These are phyloP conservation scores for Sthenelais limicola DNA, from an alignment of 2,888 invertebrate genomes.

Conservation along the genomic window DNA sequence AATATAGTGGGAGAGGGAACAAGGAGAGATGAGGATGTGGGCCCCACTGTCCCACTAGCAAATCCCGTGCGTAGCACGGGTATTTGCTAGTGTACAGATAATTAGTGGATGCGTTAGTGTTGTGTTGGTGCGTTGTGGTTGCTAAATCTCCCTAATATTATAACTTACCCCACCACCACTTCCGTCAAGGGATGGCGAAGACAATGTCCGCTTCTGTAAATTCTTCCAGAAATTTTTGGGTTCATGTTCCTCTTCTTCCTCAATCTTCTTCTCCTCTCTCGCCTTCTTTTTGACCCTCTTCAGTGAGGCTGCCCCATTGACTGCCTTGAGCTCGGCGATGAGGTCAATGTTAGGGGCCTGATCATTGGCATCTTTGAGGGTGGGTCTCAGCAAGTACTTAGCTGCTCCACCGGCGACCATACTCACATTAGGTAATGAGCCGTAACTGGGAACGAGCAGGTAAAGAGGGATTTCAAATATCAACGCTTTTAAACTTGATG, in stretches of 20 bases:
- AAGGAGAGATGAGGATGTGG: no score
- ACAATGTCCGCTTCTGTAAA: conserved; percentile 14
- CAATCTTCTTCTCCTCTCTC: not conserved
- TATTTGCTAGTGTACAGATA: no score
- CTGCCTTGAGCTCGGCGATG: conserved; percentile 92
- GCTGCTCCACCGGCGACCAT: conserved; percentile 20
- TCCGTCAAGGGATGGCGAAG: conserved; percentile 4
- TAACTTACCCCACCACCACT: conserved; percentile 23
- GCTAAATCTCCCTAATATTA: no score
- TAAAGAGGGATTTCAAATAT: not conserved
- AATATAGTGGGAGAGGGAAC: no score
- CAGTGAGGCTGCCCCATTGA: conserved; percentile 93
- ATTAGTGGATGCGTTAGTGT: no score
- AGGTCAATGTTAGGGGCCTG: conserved; percentile 83
- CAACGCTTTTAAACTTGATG: no score
- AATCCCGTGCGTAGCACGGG: no score
- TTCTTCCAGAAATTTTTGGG: conserved; percentile 33
- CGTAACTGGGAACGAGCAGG: not conserved
- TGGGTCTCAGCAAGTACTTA: not conserved
- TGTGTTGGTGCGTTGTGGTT: no score
- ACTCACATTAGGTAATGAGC: conserved; percentile 17
- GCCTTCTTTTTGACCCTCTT: conserved; percentile 71
- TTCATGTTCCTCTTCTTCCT: not conserved
- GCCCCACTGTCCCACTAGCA: no score
- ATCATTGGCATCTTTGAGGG: not conserved